phyloP scores from a whole-genome alignment of 2,888 invertebrate genomes.

The Amblyteles armatorius region DNA sequence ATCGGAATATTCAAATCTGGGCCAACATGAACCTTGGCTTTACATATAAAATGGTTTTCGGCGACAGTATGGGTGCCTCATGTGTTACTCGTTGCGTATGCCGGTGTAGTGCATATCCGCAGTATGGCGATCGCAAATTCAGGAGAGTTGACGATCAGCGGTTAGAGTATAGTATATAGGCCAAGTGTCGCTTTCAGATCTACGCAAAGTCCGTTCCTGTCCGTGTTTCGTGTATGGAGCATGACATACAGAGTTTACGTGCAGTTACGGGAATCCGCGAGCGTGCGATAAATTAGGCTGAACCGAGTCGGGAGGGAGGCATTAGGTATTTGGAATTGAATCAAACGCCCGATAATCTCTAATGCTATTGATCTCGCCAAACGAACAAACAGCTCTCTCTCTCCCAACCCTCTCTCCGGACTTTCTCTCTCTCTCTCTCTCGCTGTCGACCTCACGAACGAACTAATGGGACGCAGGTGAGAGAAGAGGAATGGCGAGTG shows the following conservation, averaged over 20 bases:
- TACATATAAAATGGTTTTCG: conserved; percentile 61
- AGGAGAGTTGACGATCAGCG: conserved; percentile 37
- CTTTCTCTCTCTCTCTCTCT: neutral
- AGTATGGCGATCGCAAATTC: conserved; percentile 22
- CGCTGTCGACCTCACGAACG: conserved; percentile 14
- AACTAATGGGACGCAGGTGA: conserved; percentile 54
- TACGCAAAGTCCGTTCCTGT: conserved; percentile 41
- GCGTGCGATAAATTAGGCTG: conserved; percentile 68
- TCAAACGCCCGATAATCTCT: conserved; percentile 78
- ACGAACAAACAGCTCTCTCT: neutral
- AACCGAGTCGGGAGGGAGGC: conserved; percentile 24
- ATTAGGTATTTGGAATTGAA: conserved; percentile 75
- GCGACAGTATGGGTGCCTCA: conserved; percentile 15
- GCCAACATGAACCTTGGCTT: conserved; percentile 38
- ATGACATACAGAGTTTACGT: conserved; percentile 1
- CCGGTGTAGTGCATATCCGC: conserved; percentile 32
- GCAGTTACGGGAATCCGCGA: conserved; percentile 40
- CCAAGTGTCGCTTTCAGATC: conserved; percentile 50
- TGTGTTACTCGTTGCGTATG: neutral
- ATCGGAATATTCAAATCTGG: conserved; percentile 34
- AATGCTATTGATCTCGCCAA: conserved; percentile 74
- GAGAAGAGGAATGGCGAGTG: conserved; percentile 37
- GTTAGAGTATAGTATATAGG: neutral
- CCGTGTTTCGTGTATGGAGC: conserved; percentile 23
- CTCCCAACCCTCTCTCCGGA: neutral